phyloP scores from a whole-genome alignment of 2,113 vertebrate species.

The Otocyon megalotis region DNA sequence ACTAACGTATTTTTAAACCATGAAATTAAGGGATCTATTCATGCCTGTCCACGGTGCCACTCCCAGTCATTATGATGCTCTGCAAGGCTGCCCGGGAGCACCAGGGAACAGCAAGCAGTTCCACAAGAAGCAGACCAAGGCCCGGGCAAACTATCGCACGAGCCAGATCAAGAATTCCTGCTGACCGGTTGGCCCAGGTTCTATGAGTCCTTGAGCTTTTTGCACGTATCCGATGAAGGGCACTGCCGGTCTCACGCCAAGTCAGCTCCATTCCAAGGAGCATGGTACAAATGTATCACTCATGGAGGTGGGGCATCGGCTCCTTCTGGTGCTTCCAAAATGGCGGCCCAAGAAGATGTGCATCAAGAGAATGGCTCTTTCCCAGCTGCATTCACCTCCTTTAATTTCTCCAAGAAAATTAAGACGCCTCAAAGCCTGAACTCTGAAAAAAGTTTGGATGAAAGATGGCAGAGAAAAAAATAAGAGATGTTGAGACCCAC shows the following conservation, averaged over 20 bases:
- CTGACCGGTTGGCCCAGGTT: no score
- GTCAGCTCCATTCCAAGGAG: not conserved
- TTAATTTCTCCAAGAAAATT: not conserved
- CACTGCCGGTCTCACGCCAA: not conserved
- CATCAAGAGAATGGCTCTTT: not conserved
- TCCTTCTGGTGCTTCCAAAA: not conserved
- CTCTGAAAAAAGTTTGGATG: not conserved
- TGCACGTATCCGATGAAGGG: accelerated
- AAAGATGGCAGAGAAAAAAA: not conserved
- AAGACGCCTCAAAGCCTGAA: not conserved
- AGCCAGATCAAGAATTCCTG: not conserved
- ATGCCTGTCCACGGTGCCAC: slow-evolving; percentile 50
- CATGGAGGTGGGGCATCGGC: accelerated
- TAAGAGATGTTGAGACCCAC: not conserved
- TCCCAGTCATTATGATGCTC: slow-evolving; percentile 68
- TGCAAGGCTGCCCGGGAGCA: slow-evolving; percentile 73
- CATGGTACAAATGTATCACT: not conserved
- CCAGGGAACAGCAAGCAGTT: slow-evolving; percentile 61
- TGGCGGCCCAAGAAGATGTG: accelerated
- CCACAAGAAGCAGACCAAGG: slow-evolving; percentile 40
- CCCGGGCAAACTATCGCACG: slow-evolving; percentile 53
- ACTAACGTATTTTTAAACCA: slow-evolving; percentile 89
- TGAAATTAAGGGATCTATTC: slow-evolving; percentile 86
- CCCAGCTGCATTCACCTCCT: not conserved
- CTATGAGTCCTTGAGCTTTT: no score